Conservation (phyloP, 1,140 invertebrate species). For the Drosophila kurseongensis region DNA sequence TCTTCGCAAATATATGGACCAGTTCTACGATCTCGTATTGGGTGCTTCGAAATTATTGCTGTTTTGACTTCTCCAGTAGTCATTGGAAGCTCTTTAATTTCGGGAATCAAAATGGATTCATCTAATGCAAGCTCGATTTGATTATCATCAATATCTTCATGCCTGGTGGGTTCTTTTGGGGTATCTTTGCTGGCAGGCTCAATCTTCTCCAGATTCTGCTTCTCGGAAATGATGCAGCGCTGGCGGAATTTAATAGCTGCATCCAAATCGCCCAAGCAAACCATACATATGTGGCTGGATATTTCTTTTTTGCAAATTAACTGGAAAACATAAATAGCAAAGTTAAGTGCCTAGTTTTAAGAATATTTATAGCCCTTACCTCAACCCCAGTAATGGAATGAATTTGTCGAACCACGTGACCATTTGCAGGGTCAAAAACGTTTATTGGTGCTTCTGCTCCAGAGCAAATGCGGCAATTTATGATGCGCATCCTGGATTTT, state of each 20-base stretch:
- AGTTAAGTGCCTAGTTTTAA: neutral
- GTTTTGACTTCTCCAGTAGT: neutral
- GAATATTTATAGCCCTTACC: constrained; percentile 8
- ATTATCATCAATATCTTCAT: constrained; percentile 5
- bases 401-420: constrained; percentile 33
- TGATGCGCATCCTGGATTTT: constrained; percentile 12
- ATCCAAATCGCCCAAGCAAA: constrained; percentile 29
- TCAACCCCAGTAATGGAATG: constrained; percentile 33
- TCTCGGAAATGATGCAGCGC: constrained; percentile 50
- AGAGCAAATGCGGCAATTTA: constrained; percentile 35
- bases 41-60: neutral
- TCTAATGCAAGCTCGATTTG: constrained; percentile 11
- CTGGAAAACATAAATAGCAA: neutral
- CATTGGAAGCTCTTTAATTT: neutral
- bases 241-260: constrained; percentile 41
- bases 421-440: constrained; percentile 30
- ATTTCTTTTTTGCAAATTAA: constrained; percentile 14
- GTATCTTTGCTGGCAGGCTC: neutral
- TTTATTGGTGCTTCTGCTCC: constrained; percentile 7
- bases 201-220: constrained; percentile 14
- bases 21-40: neutral
- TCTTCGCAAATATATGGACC: constrained; percentile 20
- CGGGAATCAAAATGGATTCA: neutral
- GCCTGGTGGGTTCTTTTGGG: too few species aligned
- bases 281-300: constrained; percentile 23